A percentile compares a stretch with the other conserved stretches of the same genome.
phyloP scores from a whole-genome alignment of 2,888 invertebrate species.

The Acanthosepion esculentum region DNA sequence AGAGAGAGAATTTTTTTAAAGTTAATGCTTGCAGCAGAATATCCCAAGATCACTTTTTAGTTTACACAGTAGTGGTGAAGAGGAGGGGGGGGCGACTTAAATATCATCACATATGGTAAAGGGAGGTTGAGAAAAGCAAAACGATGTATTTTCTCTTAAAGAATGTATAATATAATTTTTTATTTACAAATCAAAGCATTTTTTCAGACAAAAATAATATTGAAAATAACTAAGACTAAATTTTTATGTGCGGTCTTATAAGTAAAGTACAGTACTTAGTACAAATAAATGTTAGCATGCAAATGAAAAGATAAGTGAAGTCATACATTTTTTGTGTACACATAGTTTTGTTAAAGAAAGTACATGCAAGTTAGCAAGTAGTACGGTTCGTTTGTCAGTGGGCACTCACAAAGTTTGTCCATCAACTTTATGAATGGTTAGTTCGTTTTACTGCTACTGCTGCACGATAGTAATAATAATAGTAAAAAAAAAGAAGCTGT shows the following conservation, averaged over 20 bases:
- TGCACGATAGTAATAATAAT: not conserved
- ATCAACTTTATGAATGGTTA: conserved; percentile 11
- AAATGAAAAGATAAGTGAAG: not conserved
- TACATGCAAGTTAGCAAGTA: conserved; percentile 33
- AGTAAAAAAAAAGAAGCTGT: too few relatives aligned
- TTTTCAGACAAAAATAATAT: not conserved
- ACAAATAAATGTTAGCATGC: not conserved
- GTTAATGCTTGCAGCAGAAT: not conserved
- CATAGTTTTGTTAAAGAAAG: not conserved
- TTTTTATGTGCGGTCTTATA: not conserved
- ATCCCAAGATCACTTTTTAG: not conserved
- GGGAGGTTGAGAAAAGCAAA: not conserved
- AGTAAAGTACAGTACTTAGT: not conserved
- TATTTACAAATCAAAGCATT: not conserved
- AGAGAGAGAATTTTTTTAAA: not conserved
- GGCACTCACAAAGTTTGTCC: conserved; percentile 5
- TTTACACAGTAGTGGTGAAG: too few relatives aligned
- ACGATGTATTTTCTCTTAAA: not conserved
- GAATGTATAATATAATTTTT: not conserved
- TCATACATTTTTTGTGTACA: not conserved
- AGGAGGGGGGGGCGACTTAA: too few relatives aligned
- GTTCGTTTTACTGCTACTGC: not conserved
- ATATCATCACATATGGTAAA: too few relatives aligned
- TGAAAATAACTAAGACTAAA: not conserved
- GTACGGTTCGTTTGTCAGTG: not conserved